phyloP scores from a whole-genome alignment of 2,888 invertebrate genomes.

The Drosophila prolongata region DNA sequence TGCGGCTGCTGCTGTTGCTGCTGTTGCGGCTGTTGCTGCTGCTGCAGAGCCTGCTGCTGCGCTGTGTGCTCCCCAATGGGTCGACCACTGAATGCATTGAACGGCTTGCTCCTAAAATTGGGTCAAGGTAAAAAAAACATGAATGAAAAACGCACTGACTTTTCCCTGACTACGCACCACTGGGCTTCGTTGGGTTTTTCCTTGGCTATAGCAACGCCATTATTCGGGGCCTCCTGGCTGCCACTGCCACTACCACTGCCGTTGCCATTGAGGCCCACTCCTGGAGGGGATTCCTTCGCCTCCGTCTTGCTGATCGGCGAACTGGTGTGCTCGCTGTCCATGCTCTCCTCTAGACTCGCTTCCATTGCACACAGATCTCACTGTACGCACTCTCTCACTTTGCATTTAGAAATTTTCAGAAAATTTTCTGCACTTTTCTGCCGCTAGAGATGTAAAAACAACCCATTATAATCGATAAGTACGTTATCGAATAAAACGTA shows the following conservation, averaged over 20 bases:
- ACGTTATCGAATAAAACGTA: slow-evolving; percentile 26
- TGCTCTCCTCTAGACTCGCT: slow-evolving; percentile 64
- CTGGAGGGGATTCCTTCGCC: slow-evolving; percentile 45
- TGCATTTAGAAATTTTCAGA: slow-evolving; percentile 48
- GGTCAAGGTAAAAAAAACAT: neutral
- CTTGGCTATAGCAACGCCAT: slow-evolving; percentile 59
- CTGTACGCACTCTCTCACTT: slow-evolving; percentile 26
- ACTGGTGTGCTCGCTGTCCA: slow-evolving; percentile 58
- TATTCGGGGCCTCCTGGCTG: slow-evolving; percentile 56
- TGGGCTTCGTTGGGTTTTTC: slow-evolving; percentile 48
- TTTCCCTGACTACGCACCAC: slow-evolving; percentile 49
- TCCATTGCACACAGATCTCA: slow-evolving; percentile 55
- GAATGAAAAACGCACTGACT: neutral
- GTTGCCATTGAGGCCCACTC: slow-evolving; percentile 55
- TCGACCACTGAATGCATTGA: slow-evolving; percentile 68
- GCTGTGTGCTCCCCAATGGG: slow-evolving; percentile 67
- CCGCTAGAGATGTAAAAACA: slow-evolving; percentile 64
- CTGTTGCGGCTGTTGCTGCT: slow-evolving; percentile 5
- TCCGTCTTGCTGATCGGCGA: slow-evolving; percentile 21
- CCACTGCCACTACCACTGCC: slow-evolving; percentile 16
- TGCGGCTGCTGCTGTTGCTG: slow-evolving; percentile 35
- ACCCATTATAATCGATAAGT: slow-evolving; percentile 15
- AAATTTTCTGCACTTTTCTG: slow-evolving; percentile 57
- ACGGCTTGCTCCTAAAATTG: slow-evolving; percentile 59
- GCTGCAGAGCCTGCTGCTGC: slow-evolving; percentile 45